phyloP scores from a whole-genome alignment of 2,797 vertebrate genomes.

The Malacoraja senta region DNA sequence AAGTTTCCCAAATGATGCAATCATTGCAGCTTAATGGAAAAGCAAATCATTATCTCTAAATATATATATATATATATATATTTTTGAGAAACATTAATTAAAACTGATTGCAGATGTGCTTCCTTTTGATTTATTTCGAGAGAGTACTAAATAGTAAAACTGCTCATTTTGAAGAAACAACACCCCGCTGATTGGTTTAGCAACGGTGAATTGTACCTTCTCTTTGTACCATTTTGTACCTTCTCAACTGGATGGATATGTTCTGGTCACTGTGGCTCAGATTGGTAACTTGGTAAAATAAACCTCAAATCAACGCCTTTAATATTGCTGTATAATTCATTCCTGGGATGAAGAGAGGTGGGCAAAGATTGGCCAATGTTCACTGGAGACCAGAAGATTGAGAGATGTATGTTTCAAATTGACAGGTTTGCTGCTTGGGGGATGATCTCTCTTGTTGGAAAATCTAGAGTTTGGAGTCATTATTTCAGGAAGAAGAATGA shows the following conservation, averaged over 20 bases:
- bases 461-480: too few species aligned
- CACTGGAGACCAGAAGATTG: too few species aligned
- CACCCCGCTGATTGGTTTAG: not conserved
- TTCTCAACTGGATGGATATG: not conserved
- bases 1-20: conserved; percentile 41
- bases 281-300: not conserved
- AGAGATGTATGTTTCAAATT: too few species aligned
- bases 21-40: conserved; percentile 43
- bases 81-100: conserved; percentile 26
- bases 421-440: too few species aligned
- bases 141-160: not conserved
- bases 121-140: not conserved
- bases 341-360: too few species aligned
- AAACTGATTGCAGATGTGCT: not conserved
- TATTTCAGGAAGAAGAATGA: too few species aligned
- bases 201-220: not conserved
- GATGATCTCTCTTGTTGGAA: too few species aligned
- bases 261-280: not conserved
- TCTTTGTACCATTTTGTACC: too few species aligned
- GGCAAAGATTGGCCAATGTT: too few species aligned
- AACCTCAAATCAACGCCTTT: not conserved
- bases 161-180: not conserved
- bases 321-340: not conserved
- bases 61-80: conserved; percentile 33
- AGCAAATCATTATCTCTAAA: not conserved